phyloP scores from a whole-genome alignment of 2,797 vertebrate genomes.

The Macropus fuliginosus region DNA sequence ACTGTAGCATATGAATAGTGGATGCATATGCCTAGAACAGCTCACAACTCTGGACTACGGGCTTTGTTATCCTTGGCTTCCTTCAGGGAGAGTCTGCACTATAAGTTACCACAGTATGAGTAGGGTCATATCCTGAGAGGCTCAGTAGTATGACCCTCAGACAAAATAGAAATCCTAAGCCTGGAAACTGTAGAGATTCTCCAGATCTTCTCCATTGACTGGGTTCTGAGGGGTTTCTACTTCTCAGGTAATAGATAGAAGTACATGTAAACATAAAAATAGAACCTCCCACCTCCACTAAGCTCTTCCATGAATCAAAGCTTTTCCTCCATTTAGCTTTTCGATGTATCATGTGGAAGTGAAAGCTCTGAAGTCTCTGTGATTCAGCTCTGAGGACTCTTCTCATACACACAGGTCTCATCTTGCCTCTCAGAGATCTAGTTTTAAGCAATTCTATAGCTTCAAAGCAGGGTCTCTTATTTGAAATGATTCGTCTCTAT shows the following conservation, averaged over 20 bases:
- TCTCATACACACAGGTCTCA: neutral
- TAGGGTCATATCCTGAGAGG: neutral
- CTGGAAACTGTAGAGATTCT: neutral
- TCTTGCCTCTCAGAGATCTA: neutral
- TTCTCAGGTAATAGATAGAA: neutral
- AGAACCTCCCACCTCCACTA: neutral
- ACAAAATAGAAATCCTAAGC: neutral
- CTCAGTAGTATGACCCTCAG: neutral
- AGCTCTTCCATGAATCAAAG: neutral
- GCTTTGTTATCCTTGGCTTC: neutral
- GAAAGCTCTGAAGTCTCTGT: neutral
- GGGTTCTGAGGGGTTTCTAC: neutral
- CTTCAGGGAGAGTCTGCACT: neutral
- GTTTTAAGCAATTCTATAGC: neutral
- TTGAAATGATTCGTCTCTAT: neutral
- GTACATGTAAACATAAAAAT: neutral
- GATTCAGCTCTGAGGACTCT: neutral
- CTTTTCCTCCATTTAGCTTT: neutral
- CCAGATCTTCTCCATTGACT: neutral
- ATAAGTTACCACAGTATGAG: neutral
- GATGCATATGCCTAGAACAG: neutral
- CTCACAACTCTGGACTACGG: neutral
- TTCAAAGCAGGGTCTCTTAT: neutral
- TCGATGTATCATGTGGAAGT: neutral
- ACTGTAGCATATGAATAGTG: neutral